Evolutionary conservation across 2,797 vertebrate species (phyloP).

Genomic region (Clarias pachynema): DNA sequence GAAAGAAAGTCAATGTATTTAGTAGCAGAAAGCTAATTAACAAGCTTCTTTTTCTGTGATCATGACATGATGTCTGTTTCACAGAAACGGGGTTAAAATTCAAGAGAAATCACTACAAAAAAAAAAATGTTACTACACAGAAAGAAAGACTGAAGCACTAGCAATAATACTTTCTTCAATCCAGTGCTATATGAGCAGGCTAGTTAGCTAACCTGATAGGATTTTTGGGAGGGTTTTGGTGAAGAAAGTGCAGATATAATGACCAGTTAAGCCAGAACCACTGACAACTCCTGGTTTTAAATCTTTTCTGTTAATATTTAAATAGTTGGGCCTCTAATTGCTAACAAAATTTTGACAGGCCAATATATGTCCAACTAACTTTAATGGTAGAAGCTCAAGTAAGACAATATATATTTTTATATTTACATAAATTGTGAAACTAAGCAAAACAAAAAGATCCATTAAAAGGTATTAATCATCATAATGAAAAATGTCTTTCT

Average conservation of each 20-base stretch:
- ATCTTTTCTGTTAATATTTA: not conserved
- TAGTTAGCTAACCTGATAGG: not conserved
- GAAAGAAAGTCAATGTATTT: not conserved
- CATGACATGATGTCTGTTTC: not conserved
- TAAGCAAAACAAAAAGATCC: not conserved
- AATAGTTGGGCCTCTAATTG: not conserved
- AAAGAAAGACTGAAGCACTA: not conserved
- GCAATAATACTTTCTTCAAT: not conserved
- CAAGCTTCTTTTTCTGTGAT: not conserved
- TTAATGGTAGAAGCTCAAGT: not conserved
- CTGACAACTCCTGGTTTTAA: not conserved
- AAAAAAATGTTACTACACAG: not conserved
- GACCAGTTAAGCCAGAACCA: not conserved
- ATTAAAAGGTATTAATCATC: not conserved
- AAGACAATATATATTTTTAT: not conserved
- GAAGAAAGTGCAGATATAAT: not conserved
- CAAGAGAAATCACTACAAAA: not conserved
- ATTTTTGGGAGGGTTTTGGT: not conserved
- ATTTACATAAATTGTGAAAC: not conserved
- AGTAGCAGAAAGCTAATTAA: not conserved
- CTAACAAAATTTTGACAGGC: not conserved
- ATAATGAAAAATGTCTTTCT: not conserved
- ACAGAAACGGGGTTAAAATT: not conserved
- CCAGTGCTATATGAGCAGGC: not conserved
- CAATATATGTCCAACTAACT: not conserved